These are phyloP conservation scores for Amniataba percoides DNA, from an alignment of 2,797 vertebrate genomes.

Conservation along the genomic window DNA sequence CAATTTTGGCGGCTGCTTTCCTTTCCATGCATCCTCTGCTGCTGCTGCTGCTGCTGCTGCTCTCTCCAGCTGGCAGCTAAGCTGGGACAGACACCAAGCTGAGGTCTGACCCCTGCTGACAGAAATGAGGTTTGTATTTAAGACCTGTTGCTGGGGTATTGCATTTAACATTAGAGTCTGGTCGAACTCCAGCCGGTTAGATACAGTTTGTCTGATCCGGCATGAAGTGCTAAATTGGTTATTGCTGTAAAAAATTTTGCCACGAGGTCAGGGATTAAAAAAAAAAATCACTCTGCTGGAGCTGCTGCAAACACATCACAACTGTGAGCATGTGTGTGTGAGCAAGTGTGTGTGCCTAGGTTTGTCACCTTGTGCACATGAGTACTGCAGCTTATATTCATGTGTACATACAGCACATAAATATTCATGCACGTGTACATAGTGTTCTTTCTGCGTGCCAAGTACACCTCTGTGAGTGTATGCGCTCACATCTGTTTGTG, in stretches of 20 bases:
- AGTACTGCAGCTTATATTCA: background rate
- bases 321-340: slow-evolving; percentile 23
- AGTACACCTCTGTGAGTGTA: background rate
- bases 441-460: slow-evolving; percentile 3
- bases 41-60: slow-evolving; percentile 27
- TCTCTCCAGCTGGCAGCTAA: slow-evolving; percentile 48
- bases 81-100: slow-evolving; percentile 67
- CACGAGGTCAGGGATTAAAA: slow-evolving; percentile 46
- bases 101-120: slow-evolving; percentile 84
- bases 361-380: slow-evolving; percentile 27
- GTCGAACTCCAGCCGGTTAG: slow-evolving; percentile 43
- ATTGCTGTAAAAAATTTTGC: slow-evolving; percentile 64
- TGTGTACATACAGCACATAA: background rate
- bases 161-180: slow-evolving; percentile 42
- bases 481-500: slow-evolving; percentile 18
- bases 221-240: slow-evolving; percentile 71
- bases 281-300: slow-evolving; percentile 26
- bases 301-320: slow-evolving; percentile 28
- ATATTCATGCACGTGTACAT: background rate
- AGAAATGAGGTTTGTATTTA: slow-evolving; percentile 71
- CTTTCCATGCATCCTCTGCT: slow-evolving; percentile 53
- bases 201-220: slow-evolving; percentile 59
- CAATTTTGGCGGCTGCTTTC: slow-evolving; percentile 57
- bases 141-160: slow-evolving; percentile 62
- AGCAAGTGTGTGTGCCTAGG: background rate